A percentile compares a stretch with the other conserved stretches of the same genome.
phyloP scores from a whole-genome alignment of 2,797 vertebrate species.

The Crocodylus rhombifer region DNA sequence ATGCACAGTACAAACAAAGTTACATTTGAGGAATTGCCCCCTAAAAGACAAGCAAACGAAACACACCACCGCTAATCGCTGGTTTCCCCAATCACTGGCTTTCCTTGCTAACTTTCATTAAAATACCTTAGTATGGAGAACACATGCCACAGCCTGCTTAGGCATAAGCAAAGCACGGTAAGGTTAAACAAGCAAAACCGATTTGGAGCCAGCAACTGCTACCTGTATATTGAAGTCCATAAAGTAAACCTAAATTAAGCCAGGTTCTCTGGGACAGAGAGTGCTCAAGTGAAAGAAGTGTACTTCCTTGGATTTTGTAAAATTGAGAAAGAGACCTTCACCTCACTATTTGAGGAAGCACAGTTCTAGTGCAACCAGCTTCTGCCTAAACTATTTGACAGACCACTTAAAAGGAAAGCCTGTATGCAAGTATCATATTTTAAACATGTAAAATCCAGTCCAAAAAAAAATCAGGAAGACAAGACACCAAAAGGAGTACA shows the following conservation, averaged over 20 bases:
- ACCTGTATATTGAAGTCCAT: background rate
- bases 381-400: background rate
- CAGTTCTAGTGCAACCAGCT: too few relatives aligned
- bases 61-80: background rate
- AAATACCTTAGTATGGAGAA: too few relatives aligned
- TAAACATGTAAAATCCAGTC: too few relatives aligned
- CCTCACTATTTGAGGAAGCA: background rate
- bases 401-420: background rate
- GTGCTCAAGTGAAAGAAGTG: background rate
- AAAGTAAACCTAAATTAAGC: background rate
- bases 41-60: too few relatives aligned
- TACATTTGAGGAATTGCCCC: background rate
- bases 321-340: background rate
- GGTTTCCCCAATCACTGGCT: background rate
- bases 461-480: too few relatives aligned
- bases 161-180: background rate
- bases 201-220: background rate
- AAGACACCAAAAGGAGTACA: too few relatives aligned
- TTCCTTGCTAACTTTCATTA: too few relatives aligned
- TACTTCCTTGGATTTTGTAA: background rate
- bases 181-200: background rate
- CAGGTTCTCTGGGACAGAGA: background rate
- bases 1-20: background rate
- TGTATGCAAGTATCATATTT: too few relatives aligned
- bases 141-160: background rate